Conservation (phyloP, 2,113 vertebrate species). For the Physeter macrocephalus region DNA sequence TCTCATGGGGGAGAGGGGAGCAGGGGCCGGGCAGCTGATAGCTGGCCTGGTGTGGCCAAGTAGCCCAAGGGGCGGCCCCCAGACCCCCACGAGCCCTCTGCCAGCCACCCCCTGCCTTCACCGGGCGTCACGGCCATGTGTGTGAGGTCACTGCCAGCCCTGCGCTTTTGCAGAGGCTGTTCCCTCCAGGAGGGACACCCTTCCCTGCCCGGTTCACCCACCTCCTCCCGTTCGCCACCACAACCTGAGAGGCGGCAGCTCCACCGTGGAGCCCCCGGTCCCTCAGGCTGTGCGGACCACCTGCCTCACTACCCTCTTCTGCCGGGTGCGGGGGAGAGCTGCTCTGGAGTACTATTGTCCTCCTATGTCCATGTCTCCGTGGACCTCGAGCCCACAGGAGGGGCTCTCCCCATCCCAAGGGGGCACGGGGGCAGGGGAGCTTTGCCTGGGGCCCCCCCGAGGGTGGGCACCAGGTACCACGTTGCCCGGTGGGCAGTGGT, state of each 20-base stretch:
- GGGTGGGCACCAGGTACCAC: not conserved
- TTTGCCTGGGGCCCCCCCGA: fast-evolving
- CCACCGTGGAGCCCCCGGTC: not conserved
- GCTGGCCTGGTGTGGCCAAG: fast-evolving
- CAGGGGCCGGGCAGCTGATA: fast-evolving
- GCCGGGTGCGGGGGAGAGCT: not conserved
- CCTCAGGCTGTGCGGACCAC: not conserved
- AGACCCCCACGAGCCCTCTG: not conserved
- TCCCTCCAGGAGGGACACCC: fast-evolving
- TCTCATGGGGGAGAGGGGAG: not conserved
- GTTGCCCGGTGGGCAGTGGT: not conserved
- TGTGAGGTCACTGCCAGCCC: not conserved
- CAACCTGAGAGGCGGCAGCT: not conserved
- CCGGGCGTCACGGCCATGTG: fast-evolving
- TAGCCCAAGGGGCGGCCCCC: not conserved
- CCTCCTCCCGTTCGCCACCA: fast-evolving
- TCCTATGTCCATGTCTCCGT: not conserved
- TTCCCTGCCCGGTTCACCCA: not conserved
- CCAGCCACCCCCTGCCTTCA: not conserved
- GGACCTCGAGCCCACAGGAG: not conserved
- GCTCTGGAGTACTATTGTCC: not conserved
- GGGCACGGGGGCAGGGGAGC: not conserved
- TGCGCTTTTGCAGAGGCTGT: not conserved
- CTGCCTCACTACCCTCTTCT: not conserved
- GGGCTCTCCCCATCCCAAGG: not conserved